phyloP scores from a whole-genome alignment of 2,888 invertebrate species.

The Nomada goodeniana region DNA sequence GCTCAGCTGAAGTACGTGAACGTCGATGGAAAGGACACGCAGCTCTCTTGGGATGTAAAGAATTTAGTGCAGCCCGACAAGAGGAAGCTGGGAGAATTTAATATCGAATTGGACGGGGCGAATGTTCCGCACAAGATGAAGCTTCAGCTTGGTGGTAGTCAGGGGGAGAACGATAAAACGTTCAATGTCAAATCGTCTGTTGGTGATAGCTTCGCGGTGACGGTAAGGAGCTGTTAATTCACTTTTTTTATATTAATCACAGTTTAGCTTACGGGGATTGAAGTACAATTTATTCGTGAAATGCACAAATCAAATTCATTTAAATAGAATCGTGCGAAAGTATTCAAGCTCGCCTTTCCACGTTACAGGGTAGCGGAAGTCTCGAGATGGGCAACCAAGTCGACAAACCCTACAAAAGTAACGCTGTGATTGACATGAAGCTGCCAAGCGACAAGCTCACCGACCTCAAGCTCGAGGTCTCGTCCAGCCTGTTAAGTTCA shows the following conservation, averaged over 20 bases:
- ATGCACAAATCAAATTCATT: too few species aligned
- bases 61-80: constrained; percentile 73
- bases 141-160: constrained; percentile 34
- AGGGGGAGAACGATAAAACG: constrained; percentile 43
- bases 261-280: background rate
- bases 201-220: constrained; percentile 72
- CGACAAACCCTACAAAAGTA: constrained; percentile 84
- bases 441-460: constrained; percentile 87
- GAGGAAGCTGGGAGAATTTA: constrained; percentile 73
- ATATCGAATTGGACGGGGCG: constrained; percentile 68
- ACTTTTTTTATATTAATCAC: background rate
- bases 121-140: constrained; percentile 67
- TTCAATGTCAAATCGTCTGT: constrained; percentile 71
- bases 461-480: constrained; percentile 85
- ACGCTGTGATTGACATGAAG: constrained; percentile 84
- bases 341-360: background rate
- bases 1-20: constrained; percentile 84
- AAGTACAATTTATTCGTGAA: too few species aligned
- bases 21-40: constrained; percentile 85
- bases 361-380: constrained; percentile 71
- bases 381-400: constrained; percentile 73
- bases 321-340: too few species aligned
- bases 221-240: constrained; percentile 65
- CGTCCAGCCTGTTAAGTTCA: constrained; percentile 80
- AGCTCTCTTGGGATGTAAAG: constrained; percentile 82